Evolutionary conservation across 2,113 vertebrate genomes (phyloP), one percentile per base, ranked within the genome.

Genomic region (Charina bottae): DNA sequence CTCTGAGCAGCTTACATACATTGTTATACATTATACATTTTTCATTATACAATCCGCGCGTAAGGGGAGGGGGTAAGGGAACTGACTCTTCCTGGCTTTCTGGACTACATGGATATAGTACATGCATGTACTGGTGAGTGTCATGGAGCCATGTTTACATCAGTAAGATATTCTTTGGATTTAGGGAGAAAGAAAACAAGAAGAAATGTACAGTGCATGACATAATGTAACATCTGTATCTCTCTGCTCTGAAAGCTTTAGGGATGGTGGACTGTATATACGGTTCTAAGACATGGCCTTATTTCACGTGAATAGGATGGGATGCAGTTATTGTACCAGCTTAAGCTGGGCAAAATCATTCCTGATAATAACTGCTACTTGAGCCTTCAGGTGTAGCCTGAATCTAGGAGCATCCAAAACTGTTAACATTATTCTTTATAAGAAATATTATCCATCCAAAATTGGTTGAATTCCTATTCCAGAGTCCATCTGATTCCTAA

Each of bases 41-140:
- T n/a, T n/a, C n/a, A n/a, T n/a, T n/a, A n/a, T n/a, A n/a, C n/a
- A n/a, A n/a, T n/a, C n/a, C n/a, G n/a, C n/a, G n/a, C n/a, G n/a
- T n/a, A n/a, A n/a, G n/a, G n/a, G n/a, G n/a, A n/a, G n/a, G n/a
- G n/a, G n/a, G n/a, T n/a, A n/a, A n/a, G n/a, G n/a, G n/a, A n/a
- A n/a, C n/a, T n/a, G n/a, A n/a, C n/a, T n/a, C n/a, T n/a, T n/a
- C n/a, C n/a, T n/a, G n/a, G n/a, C n/a, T n/a, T n/a, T n/a, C n/a
- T n/a, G n/a, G n/a, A n/a, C n/a, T n/a, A n/a, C n/a, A n/a, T n/a
- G n/a, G n/a, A n/a, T 59, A 59, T 59, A 23, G 42, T 42, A 42
- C 42, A n/a, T n/a, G n/a, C n/a, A n/a, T n/a, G n/a, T n/a, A n/a
- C 0, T 8, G 6, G 26, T 6, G 3, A 46, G 19, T 46, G 2